A percentile compares a stretch with the other conserved stretches of the same genome.
These are phyloP conservation scores for Arrhamphus sclerolepis DNA, from an alignment of 2,797 vertebrate species.

Conservation along the genomic window DNA sequence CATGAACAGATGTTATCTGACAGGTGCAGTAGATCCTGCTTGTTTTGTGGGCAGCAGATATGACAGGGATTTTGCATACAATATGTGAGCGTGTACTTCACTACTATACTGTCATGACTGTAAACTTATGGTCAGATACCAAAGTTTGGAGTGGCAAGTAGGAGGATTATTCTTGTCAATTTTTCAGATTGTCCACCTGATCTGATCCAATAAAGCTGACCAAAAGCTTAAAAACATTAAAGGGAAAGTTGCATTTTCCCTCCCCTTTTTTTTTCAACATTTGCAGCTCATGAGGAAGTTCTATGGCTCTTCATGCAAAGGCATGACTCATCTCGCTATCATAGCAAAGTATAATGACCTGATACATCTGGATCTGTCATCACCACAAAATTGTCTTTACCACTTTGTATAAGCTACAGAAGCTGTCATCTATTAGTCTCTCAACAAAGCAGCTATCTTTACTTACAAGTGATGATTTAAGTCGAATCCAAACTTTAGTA, in stretches of 20 bases:
- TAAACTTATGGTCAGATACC: constrained; percentile 63
- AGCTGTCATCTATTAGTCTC: constrained; percentile 13
- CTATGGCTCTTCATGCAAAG: background rate
- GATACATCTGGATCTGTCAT: constrained; percentile 15
- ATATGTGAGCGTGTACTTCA: constrained; percentile 53
- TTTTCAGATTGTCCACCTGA: constrained; percentile 41
- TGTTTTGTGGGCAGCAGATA: constrained; percentile 68
- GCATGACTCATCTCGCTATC: constrained; percentile 21
- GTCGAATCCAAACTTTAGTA: constrained; percentile 33
- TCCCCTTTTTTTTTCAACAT: constrained; percentile 4
- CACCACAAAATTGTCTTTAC: constrained; percentile 6
- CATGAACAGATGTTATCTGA: constrained; percentile 76
- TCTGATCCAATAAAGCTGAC: constrained; percentile 15
- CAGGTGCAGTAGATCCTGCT: constrained; percentile 65
- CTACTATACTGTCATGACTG: constrained; percentile 63
- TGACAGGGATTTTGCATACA: constrained; percentile 70
- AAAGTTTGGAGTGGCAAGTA: constrained; percentile 1
- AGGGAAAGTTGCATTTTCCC: background rate
- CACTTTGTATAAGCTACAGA: constrained; percentile 21
- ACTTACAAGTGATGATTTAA: constrained; percentile 32
- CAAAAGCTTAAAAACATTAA: constrained; percentile 1
- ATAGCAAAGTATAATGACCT: constrained; percentile 8
- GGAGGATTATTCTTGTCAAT: constrained; percentile 57
- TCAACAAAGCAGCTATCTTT: constrained; percentile 21
- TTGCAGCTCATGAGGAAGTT: background rate